Evolutionary conservation across 2,113 vertebrate genomes (phyloP).

Genomic region (Leptodactylus fuscus): DNA sequence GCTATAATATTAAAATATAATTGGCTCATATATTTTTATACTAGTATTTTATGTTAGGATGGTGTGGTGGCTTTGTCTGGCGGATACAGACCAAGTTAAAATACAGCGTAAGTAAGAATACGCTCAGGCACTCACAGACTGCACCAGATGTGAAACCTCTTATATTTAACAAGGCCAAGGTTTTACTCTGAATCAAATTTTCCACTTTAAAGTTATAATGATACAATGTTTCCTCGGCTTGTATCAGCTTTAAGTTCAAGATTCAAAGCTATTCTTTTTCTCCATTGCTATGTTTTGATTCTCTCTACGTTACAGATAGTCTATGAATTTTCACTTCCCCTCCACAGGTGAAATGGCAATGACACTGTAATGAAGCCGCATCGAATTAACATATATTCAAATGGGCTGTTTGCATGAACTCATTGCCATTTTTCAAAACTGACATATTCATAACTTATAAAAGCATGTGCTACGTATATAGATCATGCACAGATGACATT

Average conservation of each 20-base stretch:
- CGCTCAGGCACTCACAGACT: not conserved
- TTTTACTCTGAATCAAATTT: slow-evolving; percentile 14
- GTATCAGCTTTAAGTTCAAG: not conserved
- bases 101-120: not conserved
- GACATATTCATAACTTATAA: slow-evolving; percentile 48
- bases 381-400: slow-evolving; percentile 50
- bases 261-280: not conserved
- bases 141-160: slow-evolving; percentile 16
- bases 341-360: slow-evolving; percentile 31
- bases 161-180: slow-evolving; percentile 12
- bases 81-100: not conserved
- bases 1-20: not conserved
- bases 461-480: slow-evolving; percentile 43
- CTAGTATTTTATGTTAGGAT: not conserved
- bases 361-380: slow-evolving; percentile 45
- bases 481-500: slow-evolving; percentile 46
- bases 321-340: slow-evolving; percentile 10
- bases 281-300: not conserved
- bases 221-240: not conserved
- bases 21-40: not conserved
- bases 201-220: slow-evolving; percentile 3
- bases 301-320: not conserved
- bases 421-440: slow-evolving; percentile 49
- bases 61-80: no score
- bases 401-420: slow-evolving; percentile 50